Conservation (phyloP, 2,113 vertebrate species). For the Chloropsis cyanopogon region DNA sequence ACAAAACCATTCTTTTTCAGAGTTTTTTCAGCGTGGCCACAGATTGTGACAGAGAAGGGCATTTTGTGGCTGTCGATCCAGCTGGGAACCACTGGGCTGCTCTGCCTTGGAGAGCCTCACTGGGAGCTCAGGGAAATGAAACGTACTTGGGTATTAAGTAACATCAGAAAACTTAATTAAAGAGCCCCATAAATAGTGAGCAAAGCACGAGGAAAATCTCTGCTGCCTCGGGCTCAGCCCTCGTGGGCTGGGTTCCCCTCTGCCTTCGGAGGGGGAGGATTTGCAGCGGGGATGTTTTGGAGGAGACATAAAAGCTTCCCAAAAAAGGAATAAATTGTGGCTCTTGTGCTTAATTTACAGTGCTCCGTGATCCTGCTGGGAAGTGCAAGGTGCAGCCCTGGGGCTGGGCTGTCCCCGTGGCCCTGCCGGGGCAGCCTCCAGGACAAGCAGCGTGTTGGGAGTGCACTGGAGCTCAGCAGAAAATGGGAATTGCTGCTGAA, state of each 20-base stretch:
- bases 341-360: neutral
- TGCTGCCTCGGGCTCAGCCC: neutral
- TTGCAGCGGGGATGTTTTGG: neutral
- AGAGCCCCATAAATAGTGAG: neutral
- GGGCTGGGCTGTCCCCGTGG: neutral
- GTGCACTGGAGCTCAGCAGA: accelerated
- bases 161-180: neutral
- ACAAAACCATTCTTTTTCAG: accelerated
- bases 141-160: neutral
- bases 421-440: neutral
- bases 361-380: neutral
- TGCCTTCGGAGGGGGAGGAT: neutral
- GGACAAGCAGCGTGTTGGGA: accelerated
- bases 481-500: neutral
- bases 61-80: accelerated
- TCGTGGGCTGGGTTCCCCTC: neutral
- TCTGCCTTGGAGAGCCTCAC: neutral
- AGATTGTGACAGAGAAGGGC: accelerated
- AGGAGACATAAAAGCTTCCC: constrained; percentile 21
- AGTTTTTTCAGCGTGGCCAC: accelerated
- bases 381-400: neutral
- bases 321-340: constrained; percentile 36
- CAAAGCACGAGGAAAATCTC: neutral
- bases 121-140: neutral
- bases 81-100: neutral